phyloP scores from a whole-genome alignment of 2,113 vertebrate genomes.

The Pardalotus punctatus region DNA sequence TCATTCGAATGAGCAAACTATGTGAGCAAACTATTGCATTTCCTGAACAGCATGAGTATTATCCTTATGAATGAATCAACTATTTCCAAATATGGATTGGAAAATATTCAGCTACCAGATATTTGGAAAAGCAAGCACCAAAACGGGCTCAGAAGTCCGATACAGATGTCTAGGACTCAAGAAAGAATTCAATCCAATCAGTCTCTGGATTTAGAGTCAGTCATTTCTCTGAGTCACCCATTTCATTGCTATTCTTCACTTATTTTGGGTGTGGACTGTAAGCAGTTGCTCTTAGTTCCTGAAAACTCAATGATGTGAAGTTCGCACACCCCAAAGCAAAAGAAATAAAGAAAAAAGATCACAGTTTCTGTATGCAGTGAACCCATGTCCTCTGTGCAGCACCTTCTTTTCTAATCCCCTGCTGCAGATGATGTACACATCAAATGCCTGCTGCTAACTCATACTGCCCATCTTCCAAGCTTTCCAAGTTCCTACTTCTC shows the following conservation, averaged over 20 bases:
- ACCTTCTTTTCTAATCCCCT: not conserved
- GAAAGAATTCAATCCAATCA: conserved; percentile 49
- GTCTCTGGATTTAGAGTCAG: not conserved
- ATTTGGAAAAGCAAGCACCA: conserved; percentile 48
- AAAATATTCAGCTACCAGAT: conserved; percentile 58
- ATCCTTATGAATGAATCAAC: conserved; percentile 59
- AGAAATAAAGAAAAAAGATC: not conserved
- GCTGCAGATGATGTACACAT: not conserved
- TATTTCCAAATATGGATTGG: conserved; percentile 64
- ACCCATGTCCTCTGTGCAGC: not conserved
- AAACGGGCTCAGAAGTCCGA: conserved; percentile 32
- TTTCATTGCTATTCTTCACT: conserved; percentile 49
- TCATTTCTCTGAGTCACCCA: conserved; percentile 46
- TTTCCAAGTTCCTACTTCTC: not conserved
- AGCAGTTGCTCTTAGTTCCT: conserved; percentile 21
- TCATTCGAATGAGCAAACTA: not conserved
- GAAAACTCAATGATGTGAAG: conserved; percentile 29
- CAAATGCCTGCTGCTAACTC: not conserved
- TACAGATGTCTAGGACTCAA: conserved; percentile 46
- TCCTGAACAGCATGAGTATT: conserved; percentile 37
- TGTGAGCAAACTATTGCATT: not conserved
- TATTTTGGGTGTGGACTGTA: conserved; percentile 35
- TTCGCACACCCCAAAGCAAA: conserved; percentile 1
- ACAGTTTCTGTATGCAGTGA: not conserved
- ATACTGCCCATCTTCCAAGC: not conserved